Conservation (phyloP, 2,113 vertebrate genomes). For the Upupa epops region DNA sequence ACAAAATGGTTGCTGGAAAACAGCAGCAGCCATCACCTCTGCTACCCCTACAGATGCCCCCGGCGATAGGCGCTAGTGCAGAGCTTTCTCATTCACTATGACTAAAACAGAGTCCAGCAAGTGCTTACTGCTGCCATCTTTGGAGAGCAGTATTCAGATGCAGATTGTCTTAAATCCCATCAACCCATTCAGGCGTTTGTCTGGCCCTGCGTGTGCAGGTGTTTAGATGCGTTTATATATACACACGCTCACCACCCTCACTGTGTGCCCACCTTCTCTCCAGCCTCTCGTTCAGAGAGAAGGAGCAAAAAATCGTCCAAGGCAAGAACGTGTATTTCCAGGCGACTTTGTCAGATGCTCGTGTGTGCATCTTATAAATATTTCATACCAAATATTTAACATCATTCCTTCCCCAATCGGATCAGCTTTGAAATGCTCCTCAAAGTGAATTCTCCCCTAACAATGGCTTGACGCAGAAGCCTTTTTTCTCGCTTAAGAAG, state of each 20-base stretch:
- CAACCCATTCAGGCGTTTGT: constrained; percentile 72
- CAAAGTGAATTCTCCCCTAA: constrained; percentile 80
- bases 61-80: not conserved
- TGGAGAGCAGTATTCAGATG: constrained; percentile 87
- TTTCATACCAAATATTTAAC: constrained; percentile 86
- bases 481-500: constrained; percentile 75
- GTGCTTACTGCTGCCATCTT: constrained; percentile 72
- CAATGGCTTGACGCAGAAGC: constrained; percentile 81
- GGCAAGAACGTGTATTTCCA: constrained; percentile 67
- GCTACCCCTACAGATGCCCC: not conserved
- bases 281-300: not conserved
- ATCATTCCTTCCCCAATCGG: constrained; percentile 78
- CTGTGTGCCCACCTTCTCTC: not conserved
- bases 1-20: constrained; percentile 44
- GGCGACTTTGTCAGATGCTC: constrained; percentile 73
- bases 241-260: constrained; percentile 1
- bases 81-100: constrained; percentile 56
- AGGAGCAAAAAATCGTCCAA: constrained; percentile 45
- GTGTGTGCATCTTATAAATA: constrained; percentile 80
- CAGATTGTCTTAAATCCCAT: constrained; percentile 90
- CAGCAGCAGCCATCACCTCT: not conserved
- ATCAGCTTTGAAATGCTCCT: constrained; percentile 81
- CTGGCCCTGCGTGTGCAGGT: not conserved
- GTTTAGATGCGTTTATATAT: constrained; percentile 53
- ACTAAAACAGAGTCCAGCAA: constrained; percentile 77